phyloP scores from a whole-genome alignment of 1,140 invertebrate genomes.

The Philaenus spumarius region DNA sequence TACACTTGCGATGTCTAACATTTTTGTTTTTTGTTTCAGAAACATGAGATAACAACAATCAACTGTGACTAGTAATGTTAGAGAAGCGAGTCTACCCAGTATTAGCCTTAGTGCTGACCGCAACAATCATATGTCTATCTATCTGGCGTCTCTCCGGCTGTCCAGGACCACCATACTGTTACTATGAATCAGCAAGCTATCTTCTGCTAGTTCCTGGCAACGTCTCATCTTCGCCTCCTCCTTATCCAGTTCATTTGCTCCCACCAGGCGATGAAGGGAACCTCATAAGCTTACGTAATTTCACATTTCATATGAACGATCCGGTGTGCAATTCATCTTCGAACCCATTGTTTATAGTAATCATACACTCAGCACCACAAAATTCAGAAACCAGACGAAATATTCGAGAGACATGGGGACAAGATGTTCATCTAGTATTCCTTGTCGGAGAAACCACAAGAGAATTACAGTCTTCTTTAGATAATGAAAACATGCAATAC shows the following conservation, averaged over 20 bases:
- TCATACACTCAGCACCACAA: slow-evolving; percentile 61
- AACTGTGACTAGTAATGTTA: background rate
- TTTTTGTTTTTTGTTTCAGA: background rate
- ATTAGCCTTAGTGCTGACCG: slow-evolving; percentile 8
- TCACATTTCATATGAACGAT: slow-evolving; percentile 25
- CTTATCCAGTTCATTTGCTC: background rate
- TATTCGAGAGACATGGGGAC: slow-evolving; percentile 56
- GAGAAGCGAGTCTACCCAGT: slow-evolving; percentile 10
- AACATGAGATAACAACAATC: background rate
- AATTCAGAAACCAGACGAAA: background rate
- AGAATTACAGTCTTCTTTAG: slow-evolving; percentile 39
- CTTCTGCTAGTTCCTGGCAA: slow-evolving; percentile 2
- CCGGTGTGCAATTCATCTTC: slow-evolving; percentile 13
- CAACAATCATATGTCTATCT: background rate
- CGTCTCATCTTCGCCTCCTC: background rate
- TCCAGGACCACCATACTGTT: slow-evolving; percentile 10
- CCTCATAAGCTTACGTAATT: slow-evolving; percentile 22
- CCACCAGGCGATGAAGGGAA: slow-evolving; percentile 3
- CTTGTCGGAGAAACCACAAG: slow-evolving; percentile 53
- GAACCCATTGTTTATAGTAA: slow-evolving; percentile 47
- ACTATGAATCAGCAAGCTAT: background rate
- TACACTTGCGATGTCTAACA: too few species aligned
- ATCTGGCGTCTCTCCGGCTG: slow-evolving; percentile 10
- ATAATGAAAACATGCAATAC: slow-evolving; percentile 51
- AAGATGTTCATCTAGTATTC: slow-evolving; percentile 52